Evolutionary conservation across 2,113 vertebrate species (phyloP).

Genomic region (Ictalurus furcatus): DNA sequence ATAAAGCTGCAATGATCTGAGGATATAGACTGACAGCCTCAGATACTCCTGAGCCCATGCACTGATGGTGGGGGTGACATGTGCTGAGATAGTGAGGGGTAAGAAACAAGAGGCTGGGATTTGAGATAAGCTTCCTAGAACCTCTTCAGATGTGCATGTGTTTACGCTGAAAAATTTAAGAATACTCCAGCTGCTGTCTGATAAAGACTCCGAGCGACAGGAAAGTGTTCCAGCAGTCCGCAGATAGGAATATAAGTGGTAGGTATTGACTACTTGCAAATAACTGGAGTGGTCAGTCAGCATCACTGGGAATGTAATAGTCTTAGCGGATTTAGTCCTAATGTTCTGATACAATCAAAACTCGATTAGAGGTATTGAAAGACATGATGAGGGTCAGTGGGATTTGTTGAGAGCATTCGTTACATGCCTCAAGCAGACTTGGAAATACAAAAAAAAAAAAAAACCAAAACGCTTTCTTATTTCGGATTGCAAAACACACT

Average conservation of each 20-base stretch:
- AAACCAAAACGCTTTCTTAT: neutral
- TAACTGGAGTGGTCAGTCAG: constrained; percentile 39
- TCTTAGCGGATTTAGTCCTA: constrained; percentile 38
- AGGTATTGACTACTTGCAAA: constrained; percentile 31
- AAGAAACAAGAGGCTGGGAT: constrained; percentile 54
- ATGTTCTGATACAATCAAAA: constrained; percentile 44
- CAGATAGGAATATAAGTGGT: constrained; percentile 37
- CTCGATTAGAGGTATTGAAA: constrained; percentile 18
- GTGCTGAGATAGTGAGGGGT: constrained; percentile 43
- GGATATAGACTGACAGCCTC: constrained; percentile 27
- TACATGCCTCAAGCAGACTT: neutral
- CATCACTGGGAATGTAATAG: constrained; percentile 38
- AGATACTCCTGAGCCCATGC: constrained; percentile 38
- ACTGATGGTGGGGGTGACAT: constrained; percentile 16
- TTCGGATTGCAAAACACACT: neutral
- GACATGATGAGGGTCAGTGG: constrained; percentile 39
- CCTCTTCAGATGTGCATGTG: constrained; percentile 52
- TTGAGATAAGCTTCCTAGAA: constrained; percentile 52
- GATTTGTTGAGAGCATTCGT: constrained; percentile 10
- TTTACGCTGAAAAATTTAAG: constrained; percentile 54
- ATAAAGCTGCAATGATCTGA: constrained; percentile 49
- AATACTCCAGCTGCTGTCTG: constrained; percentile 50
- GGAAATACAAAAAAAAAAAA: neutral
- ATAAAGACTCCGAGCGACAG: constrained; percentile 50
- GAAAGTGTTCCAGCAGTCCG: constrained; percentile 34